A percentile compares a stretch with the other conserved stretches of the same genome.
Evolutionary conservation across 2,113 vertebrate genomes (phyloP).

Genomic region (Strix aluco): DNA sequence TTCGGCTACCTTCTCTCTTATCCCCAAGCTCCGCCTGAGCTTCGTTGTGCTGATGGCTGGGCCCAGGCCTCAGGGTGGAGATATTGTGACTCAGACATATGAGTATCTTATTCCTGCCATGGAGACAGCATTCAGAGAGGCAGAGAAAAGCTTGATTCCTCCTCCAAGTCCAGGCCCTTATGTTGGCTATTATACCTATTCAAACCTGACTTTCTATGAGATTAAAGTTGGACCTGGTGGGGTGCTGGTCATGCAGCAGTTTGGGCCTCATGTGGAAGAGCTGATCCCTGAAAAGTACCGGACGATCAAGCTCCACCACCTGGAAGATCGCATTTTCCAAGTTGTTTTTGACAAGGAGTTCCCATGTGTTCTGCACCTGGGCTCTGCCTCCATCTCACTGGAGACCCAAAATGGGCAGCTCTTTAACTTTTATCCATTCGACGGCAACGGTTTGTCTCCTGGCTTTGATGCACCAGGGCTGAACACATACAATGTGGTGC

Average conservation of each 20-base stretch:
- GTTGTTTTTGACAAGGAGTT: conserved; percentile 87
- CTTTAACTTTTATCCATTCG: conserved; percentile 85
- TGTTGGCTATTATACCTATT: conserved; percentile 87
- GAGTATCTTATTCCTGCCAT: conserved; percentile 83
- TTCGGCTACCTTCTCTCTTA: conserved; percentile 85
- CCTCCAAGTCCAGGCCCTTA: conserved; percentile 83
- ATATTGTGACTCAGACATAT: conserved; percentile 78
- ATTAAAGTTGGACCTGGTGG: conserved; percentile 79
- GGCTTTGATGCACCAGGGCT: conserved; percentile 91
- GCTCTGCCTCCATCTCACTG: conserved; percentile 83
- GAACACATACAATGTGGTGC: conserved; percentile 86
- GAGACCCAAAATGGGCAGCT: conserved; percentile 90
- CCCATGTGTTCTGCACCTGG: conserved; percentile 83
- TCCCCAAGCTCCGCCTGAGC: conserved; percentile 85
- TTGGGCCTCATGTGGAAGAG: conserved; percentile 86
- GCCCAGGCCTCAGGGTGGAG: conserved; percentile 77
- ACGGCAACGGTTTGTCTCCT: conserved; percentile 81
- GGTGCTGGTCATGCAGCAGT: conserved; percentile 88
- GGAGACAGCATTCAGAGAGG: conserved; percentile 81
- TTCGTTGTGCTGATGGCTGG: conserved; percentile 88
- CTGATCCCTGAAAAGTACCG: conserved; percentile 82
- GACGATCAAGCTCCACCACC: conserved; percentile 83
- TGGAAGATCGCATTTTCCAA: conserved; percentile 87
- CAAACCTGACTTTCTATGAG: conserved; percentile 90
- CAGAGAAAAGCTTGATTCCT: conserved; percentile 70